Conservation (phyloP, 2,113 vertebrate genomes). For the Vireo altiloquus region DNA sequence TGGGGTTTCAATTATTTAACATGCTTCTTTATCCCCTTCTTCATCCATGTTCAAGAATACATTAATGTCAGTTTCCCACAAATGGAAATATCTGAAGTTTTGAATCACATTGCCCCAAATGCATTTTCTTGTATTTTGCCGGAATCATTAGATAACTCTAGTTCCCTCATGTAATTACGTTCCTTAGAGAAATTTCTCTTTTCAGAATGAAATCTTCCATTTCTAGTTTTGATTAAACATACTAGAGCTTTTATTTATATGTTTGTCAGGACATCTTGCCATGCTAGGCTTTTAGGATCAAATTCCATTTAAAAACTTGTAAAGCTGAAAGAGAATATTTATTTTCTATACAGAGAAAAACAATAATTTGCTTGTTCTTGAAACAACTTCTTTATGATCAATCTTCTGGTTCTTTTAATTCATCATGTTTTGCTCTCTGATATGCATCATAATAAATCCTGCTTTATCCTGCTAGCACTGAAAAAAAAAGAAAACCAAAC, state of each 20-base stretch:
- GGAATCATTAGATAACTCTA: neutral
- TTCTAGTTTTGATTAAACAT: neutral
- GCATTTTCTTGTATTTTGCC: neutral
- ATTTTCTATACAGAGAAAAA: neutral
- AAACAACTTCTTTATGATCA: neutral
- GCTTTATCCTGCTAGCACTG: neutral
- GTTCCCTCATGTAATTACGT: neutral
- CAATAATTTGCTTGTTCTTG: neutral
- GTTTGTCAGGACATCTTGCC: neutral
- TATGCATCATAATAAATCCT: neutral
- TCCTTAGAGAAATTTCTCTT: neutral
- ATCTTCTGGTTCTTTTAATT: neutral
- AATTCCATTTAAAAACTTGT: neutral
- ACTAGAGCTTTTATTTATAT: neutral
- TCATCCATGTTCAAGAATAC: neutral
- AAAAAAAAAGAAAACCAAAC: neutral
- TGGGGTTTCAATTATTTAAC: neutral
- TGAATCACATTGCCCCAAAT: neutral
- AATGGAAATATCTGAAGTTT: neutral
- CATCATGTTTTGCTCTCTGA: neutral
- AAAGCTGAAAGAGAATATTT: neutral
- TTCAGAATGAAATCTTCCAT: neutral
- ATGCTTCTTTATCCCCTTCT: neutral
- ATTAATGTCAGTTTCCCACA: neutral
- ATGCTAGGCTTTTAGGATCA: neutral